phyloP scores from a whole-genome alignment of 2,888 invertebrate genomes.

The Caenorhabditis sp. region DNA sequence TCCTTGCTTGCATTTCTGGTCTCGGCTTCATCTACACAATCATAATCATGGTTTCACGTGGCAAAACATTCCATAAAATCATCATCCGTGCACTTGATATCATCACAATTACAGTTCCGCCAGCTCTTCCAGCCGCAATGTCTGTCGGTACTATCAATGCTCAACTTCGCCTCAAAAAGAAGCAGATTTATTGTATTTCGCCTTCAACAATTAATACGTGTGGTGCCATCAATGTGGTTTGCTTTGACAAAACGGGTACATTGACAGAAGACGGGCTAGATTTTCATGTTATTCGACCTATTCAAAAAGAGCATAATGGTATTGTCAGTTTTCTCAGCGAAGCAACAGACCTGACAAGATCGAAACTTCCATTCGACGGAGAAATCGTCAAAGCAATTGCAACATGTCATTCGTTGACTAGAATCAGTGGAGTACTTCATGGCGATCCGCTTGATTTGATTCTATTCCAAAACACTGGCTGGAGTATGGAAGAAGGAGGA shows the following conservation, averaged over 20 bases:
- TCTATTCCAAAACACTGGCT: conserved; percentile 68
- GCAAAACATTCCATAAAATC: conserved; percentile 72
- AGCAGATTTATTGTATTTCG: conserved; percentile 74
- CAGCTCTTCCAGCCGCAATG: conserved; percentile 83
- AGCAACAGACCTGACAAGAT: conserved; percentile 52
- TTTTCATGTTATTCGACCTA: conserved; percentile 59
- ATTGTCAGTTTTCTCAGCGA: conserved; percentile 41
- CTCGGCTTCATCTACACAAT: conserved; percentile 79
- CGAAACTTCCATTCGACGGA: conserved; percentile 55
- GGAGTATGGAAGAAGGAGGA: conserved; percentile 71
- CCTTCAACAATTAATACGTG: conserved; percentile 75
- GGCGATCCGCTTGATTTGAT: conserved; percentile 75
- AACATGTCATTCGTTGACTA: conserved; percentile 63
- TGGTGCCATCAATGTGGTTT: conserved; percentile 73
- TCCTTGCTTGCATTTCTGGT: conserved; percentile 49
- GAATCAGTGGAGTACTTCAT: conserved; percentile 81
- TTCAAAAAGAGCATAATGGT: not conserved
- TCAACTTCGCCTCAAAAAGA: conserved; percentile 73
- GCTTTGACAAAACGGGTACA: conserved; percentile 75
- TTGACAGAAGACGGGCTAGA: conserved; percentile 71
- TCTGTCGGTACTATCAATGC: conserved; percentile 75
- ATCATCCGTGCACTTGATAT: conserved; percentile 85
- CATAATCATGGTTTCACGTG: conserved; percentile 79
- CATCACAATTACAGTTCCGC: conserved; percentile 90
- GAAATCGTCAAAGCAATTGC: conserved; percentile 64